Base-by-base conservation (phyloP, 2,797 vertebrate species). In the Pseudopleuronectes americanus region DNA sequence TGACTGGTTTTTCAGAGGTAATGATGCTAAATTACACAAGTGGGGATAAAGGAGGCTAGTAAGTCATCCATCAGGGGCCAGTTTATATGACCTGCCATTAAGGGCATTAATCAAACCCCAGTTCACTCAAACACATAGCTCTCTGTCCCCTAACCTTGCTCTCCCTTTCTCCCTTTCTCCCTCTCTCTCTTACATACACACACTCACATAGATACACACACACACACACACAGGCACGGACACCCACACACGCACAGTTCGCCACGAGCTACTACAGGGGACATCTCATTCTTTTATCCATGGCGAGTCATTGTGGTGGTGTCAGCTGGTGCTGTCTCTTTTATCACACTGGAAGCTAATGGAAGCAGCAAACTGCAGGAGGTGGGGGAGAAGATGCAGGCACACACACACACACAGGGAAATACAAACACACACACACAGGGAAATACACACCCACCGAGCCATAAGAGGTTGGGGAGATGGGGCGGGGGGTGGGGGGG, bases 321-420 rank as follows among this genome's bases (percentile, higher is more conserved):
- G 91, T 93, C 89, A 89, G 86, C 90, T 89, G 89, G 91, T 88
- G 83, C 84, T 71, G 76, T 92, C 89, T 92, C 88, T 89, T 92
- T 93, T 93, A 90, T 93, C 89, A 90, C 89, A 90, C 87, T 93
- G 90, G 89, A 92, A 89, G 87, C 92, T 93, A 92, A 93, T 93
- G 91, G 91, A 91, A 89, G 85, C 86, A 83, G 86, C 87, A 36
- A 36, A 90, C 88, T 88, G 85, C 76, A 85, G 80, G 82, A 89
- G 87, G 81, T 84, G 86, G 87, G 72, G 88, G 74, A 73, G 54
- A 74, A 69, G 64, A 57, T 41, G 56, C 61, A 55, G n/a, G 17
- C 41, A n/a, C 60, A 70, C 54, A 51, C 63, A 73, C 41, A 68
- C 56, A 61, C 56, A 55, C 48, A 58, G 28, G 28, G 28, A 28